Percentiles rank a stretch among this genome's conserved stretches.
Conservation (phyloP, 2,888 invertebrate species). For the Petrophora chlorosata region DNA sequence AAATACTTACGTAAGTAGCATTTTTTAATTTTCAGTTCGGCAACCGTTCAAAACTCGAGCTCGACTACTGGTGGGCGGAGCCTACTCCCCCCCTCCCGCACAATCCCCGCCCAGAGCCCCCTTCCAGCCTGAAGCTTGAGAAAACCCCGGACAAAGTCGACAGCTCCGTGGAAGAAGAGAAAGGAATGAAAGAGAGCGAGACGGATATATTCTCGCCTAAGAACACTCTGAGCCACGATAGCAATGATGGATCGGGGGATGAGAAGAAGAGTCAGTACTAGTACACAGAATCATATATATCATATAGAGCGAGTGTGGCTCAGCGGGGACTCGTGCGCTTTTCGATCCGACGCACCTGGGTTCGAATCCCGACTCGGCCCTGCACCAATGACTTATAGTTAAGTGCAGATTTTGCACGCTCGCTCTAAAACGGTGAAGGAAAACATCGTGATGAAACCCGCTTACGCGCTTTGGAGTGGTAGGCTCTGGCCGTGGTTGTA, state of each 20-base stretch:
- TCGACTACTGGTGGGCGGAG: constrained; percentile 92
- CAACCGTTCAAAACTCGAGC: constrained; percentile 87
- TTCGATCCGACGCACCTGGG: too few relatives aligned
- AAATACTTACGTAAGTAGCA: too few relatives aligned
- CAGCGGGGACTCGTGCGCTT: too few relatives aligned
- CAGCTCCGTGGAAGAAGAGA: constrained; percentile 61
- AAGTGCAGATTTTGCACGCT: too few relatives aligned
- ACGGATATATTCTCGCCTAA: constrained; percentile 72
- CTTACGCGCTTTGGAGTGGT: too few relatives aligned
- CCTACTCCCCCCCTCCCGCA: constrained; percentile 64
- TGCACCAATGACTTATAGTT: too few relatives aligned
- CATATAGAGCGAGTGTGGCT: too few relatives aligned
- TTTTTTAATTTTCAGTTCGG: constrained; percentile 83
- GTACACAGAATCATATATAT: too few relatives aligned
- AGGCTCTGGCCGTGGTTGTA: too few relatives aligned
- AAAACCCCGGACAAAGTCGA: constrained; percentile 58
- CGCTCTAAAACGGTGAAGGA: too few relatives aligned
- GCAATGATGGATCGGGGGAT: constrained; percentile 77
- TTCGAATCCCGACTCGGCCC: too few relatives aligned
- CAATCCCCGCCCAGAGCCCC: constrained; percentile 35
- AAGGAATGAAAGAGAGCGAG: constrained; percentile 58
- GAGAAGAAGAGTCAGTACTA: constrained; percentile 66
- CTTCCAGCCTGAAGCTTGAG: constrained; percentile 36
- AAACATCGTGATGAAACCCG: too few relatives aligned
- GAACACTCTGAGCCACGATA: constrained; percentile 69